These are phyloP conservation scores for Pseudorasbora parva DNA, from an alignment of 2,113 vertebrate species.

Conservation along the genomic window DNA sequence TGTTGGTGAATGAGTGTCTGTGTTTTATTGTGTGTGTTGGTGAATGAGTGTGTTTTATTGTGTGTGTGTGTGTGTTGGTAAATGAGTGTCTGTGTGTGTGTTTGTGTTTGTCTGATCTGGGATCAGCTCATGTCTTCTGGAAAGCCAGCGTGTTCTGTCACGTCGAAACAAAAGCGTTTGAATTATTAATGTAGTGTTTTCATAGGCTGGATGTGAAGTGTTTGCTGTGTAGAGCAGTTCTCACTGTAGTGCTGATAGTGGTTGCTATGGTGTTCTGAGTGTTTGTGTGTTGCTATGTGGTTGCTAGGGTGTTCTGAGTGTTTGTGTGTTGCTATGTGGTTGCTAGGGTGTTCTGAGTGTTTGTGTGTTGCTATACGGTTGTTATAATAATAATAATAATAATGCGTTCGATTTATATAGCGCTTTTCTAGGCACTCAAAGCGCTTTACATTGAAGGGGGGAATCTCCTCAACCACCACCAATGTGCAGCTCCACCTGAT, in stretches of 20 bases:
- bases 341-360: background rate
- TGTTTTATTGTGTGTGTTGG: background rate
- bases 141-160: background rate
- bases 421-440: too few relatives aligned
- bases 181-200: background rate
- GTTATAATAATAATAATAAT: too few relatives aligned
- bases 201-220: background rate
- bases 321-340: too few relatives aligned
- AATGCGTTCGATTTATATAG: too few relatives aligned
- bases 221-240: background rate
- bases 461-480: too few relatives aligned
- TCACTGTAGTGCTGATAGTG: background rate
- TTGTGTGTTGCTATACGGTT: background rate
- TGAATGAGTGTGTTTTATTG: too few relatives aligned
- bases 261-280: background rate
- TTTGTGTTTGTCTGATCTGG: background rate
- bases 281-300: background rate
- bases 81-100: background rate
- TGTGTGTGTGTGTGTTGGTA: too few relatives aligned
- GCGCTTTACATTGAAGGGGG: too few relatives aligned
- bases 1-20: too few relatives aligned
- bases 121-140: constrained; percentile 24
- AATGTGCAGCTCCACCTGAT: too few relatives aligned
- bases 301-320: background rate
- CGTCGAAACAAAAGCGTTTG: background rate